Base-by-base conservation (phyloP, 2,888 invertebrate genomes). In the Ichneumoninae sp. region DNA sequence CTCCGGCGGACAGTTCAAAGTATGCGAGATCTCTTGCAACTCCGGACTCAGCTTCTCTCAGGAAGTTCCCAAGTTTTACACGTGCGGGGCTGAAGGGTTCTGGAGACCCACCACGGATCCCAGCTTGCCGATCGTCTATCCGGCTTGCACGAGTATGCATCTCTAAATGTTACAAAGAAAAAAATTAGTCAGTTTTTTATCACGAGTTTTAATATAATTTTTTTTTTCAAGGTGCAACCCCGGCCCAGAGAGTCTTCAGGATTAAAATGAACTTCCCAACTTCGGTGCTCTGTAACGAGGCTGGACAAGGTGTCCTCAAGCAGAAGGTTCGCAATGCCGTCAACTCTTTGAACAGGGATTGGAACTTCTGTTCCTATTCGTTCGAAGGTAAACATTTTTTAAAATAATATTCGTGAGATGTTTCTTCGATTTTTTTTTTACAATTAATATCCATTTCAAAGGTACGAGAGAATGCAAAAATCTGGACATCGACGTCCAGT, bases 41-140 rank as follows among this genome's bases (percentile, higher is more conserved):
- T 94, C 96, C 80, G 97, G 98, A n/a, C 94, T 98, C 6, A 95
- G 97, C 88, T 99, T 99, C 95, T 98, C 98, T 0, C 97, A 98
- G 92, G 96, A 96, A 80, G 97, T 98, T n/a, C 98, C 99, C 0
- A 97, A 97, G 88, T 99, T 99, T 95, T 99, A 98, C 93, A 98
- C 98, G 0, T 99, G 99, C 92, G 99, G 98, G n/a, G 97, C 97
- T 76, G 99, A 99, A 96, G 99, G 99, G 57, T 97, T 98, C 94
- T 99, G 99, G 99, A 95, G 98, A 89, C 99, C 99, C 72, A 98
- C 97, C 0, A 95, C 94, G 52, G 96, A 97, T 91, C 97, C 98
- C 8, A 95, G 95, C 68, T 94, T 97, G 89, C 97, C 98, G 44
- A 94, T 98, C 87, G 95, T 97, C n/a, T 98, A 98, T 91, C 98